Evolutionary conservation across 1,140 invertebrate genomes (phyloP).

Genomic region (Heliconius congener): DNA sequence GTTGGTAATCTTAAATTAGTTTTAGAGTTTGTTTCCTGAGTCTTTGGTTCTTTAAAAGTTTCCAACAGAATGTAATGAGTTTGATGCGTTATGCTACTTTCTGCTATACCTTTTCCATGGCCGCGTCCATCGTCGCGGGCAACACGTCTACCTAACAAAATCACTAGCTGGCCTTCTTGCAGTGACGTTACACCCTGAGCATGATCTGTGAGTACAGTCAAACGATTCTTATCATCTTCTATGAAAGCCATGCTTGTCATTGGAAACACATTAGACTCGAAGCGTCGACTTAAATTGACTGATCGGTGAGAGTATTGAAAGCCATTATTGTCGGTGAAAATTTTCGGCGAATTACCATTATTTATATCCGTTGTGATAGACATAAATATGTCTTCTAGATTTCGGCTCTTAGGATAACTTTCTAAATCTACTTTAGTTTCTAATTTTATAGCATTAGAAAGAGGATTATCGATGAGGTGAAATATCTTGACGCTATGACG

Average conservation of each 20-base stretch:
- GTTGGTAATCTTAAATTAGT: slow-evolving; percentile 79
- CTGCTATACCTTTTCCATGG: slow-evolving; percentile 93
- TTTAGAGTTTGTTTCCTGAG: slow-evolving; percentile 35
- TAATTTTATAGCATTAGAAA: slow-evolving; percentile 85
- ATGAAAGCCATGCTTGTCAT: slow-evolving; percentile 92
- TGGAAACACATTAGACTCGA: slow-evolving; percentile 95
- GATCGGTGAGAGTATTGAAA: slow-evolving; percentile 83
- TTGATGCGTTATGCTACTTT: slow-evolving; percentile 89
- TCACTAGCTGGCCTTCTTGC: slow-evolving; percentile 91
- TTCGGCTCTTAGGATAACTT: slow-evolving; percentile 86
- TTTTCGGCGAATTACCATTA: slow-evolving; percentile 86
- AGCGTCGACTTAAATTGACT: slow-evolving; percentile 66
- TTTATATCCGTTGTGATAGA: slow-evolving; percentile 88
- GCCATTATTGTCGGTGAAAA: slow-evolving; percentile 94
- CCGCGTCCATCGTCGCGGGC: slow-evolving; percentile 93
- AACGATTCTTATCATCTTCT: slow-evolving; percentile 87
- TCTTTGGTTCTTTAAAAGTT: slow-evolving; percentile 71
- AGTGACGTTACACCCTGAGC: slow-evolving; percentile 91
- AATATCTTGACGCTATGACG: slow-evolving; percentile 87
- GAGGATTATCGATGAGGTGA: slow-evolving; percentile 81
- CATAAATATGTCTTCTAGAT: slow-evolving; percentile 91
- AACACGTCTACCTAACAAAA: slow-evolving; percentile 93
- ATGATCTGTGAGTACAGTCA: slow-evolving; percentile 91
- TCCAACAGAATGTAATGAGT: slow-evolving; percentile 93
- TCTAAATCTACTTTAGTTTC: slow-evolving; percentile 88